Conservation (phyloP, 2,113 vertebrate genomes). For the Prionailurus viverrinus region DNA sequence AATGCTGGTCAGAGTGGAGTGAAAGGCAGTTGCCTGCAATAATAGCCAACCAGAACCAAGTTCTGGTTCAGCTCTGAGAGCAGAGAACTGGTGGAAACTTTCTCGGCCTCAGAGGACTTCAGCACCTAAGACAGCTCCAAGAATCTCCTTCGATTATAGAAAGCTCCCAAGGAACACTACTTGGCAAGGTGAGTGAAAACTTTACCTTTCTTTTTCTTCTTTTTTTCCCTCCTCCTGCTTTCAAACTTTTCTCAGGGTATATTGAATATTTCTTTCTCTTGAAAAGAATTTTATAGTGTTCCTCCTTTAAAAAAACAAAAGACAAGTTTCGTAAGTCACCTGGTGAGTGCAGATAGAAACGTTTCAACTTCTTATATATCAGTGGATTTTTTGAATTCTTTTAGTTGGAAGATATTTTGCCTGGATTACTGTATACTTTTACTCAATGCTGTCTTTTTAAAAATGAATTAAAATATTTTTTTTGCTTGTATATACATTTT, state of each 20-base stretch:
- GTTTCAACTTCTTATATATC: background rate
- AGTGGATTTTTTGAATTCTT: background rate
- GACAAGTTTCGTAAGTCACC: background rate
- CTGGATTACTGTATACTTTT: background rate
- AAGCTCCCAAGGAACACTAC: rapidly evolving
- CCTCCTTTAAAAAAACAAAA: constrained; percentile 52
- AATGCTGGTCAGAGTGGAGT: constrained; percentile 84
- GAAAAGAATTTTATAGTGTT: background rate
- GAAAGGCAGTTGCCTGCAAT: constrained; percentile 78
- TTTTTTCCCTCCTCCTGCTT: background rate
- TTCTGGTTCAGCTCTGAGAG: constrained; percentile 11
- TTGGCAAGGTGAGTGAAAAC: constrained; percentile 45
- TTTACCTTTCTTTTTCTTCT: background rate
- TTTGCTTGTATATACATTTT: background rate
- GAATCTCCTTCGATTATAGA: background rate
- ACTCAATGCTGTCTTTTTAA: background rate
- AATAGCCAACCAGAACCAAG: constrained; percentile 38
- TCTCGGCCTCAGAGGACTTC: constrained; percentile 73
- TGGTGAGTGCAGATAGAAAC: constrained; percentile 43
- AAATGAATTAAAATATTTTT: background rate
- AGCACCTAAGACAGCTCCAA: constrained; percentile 87
- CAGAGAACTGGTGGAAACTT: constrained; percentile 31
- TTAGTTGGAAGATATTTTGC: background rate
- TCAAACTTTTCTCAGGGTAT: background rate
- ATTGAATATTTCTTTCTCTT: background rate